Base-by-base conservation (phyloP, 2,113 vertebrate genomes). In the Elachura formosa region DNA sequence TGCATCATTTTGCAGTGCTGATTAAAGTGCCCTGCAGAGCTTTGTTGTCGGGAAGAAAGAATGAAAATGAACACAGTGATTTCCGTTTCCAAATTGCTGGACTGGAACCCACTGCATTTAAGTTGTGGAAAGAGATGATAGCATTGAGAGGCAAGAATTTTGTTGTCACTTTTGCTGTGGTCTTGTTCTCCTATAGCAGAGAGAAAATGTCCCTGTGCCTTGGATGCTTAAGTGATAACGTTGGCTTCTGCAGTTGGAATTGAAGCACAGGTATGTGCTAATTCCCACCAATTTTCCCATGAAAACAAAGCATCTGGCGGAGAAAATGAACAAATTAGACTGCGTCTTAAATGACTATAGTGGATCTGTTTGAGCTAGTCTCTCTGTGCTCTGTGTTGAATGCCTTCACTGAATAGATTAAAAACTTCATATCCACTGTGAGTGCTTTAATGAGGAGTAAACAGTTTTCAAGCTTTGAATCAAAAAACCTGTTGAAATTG, bases 401-500 rank as follows among this genome's bases (percentile, higher is more conserved):
- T 81, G 24, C 67, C 29, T 33, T 68, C 38, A 13, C 5, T 83
- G 64, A 84, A 64, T 11, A 76, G 58, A 84, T 89, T 43, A 74
- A 68, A 93, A 94, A 79, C 66, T 94, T 78, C 22, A 22, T 90
- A 54, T 84, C 61, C 61, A 48, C 73, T 84, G 26, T 76, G 80
- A 79, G 33, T 34, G 34, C 26, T 93, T 80, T 95, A 96, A 93
- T 93, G 54, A 96, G 63, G 75, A 62, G 51, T 85, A 73, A 93
- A 82, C 52, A 82, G 18, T 85, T 91, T 76, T 73, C 58, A 88
- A 85, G 92, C 78, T 85, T 88, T 79, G 58, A 91, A 77, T 83
- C 58, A 76, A 69, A 94, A 91, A 79, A 84, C 19, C 45, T 90
- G 77, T 90, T 95, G 87, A 89, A 90, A 84, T 90, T 83, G 88